phyloP scores from a whole-genome alignment of 1,140 invertebrate species.

The Aphelenchoides fujianensis region DNA sequence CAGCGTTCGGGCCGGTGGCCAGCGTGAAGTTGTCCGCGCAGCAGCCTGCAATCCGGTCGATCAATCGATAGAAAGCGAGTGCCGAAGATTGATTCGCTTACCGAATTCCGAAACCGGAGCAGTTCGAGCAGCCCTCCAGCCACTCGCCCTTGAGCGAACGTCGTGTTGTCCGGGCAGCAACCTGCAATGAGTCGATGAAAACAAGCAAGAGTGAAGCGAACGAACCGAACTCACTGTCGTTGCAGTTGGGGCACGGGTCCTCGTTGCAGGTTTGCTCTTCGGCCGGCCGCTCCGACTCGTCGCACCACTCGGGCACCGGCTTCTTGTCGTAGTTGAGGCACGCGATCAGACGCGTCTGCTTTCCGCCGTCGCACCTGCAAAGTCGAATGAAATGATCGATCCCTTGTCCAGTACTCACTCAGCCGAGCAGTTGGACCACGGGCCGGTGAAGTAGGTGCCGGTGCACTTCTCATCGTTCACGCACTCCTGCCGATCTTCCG shows the following conservation, averaged over 20 bases:
- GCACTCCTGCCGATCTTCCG: slow-evolving; percentile 63
- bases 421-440: slow-evolving; percentile 70
- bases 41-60: too few relatives aligned
- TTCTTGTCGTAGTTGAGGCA: slow-evolving; percentile 74
- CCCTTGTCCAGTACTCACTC: slow-evolving; percentile 35
- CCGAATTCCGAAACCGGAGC: too few relatives aligned
- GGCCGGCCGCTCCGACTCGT: slow-evolving; percentile 69
- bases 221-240: slow-evolving; percentile 27
- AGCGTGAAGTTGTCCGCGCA: slow-evolving; percentile 59
- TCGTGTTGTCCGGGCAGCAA: too few relatives aligned
- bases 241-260: slow-evolving; percentile 65
- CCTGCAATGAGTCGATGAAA: too few relatives aligned
- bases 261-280: slow-evolving; percentile 74
- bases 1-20: slow-evolving; percentile 51
- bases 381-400: slow-evolving; percentile 26
- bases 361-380: slow-evolving; percentile 75
- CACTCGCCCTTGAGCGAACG: too few relatives aligned
- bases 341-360: slow-evolving; percentile 72
- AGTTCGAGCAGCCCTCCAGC: too few relatives aligned
- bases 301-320: slow-evolving; percentile 69
- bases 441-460: slow-evolving; percentile 81
- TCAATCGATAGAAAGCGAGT: too few relatives aligned
- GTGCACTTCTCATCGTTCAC: slow-evolving; percentile 73
- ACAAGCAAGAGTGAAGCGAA: too few relatives aligned
- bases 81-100: too few relatives aligned